A percentile compares a stretch with the other conserved stretches of the same genome.
phyloP scores from a whole-genome alignment of 2,888 invertebrate genomes.

The Atethmia centrago region DNA sequence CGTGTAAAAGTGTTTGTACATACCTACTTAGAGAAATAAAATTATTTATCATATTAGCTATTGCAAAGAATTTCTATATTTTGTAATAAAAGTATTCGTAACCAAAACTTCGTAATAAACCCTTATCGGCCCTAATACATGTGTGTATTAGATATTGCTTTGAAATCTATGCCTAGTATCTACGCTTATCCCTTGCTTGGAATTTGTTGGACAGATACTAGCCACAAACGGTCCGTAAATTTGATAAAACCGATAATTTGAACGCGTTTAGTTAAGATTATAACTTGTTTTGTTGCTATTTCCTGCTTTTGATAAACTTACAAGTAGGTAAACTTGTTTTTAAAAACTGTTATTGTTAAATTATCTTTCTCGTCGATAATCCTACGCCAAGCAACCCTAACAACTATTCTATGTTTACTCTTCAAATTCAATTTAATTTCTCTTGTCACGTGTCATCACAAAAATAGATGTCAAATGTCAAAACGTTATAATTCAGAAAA shows the following conservation, averaged over 20 bases:
- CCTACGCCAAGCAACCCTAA: conserved; percentile 6
- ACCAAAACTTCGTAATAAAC: conserved; percentile 24
- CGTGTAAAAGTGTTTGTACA: no score
- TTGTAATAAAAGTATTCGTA: conserved; percentile 36
- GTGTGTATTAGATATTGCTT: conserved; percentile 50
- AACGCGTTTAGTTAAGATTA: conserved; percentile 41
- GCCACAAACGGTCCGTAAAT: conserved; percentile 12
- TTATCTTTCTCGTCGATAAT: not conserved
- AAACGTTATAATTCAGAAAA: conserved; percentile 54
- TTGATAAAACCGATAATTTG: conserved; percentile 40
- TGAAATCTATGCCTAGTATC: conserved; percentile 40
- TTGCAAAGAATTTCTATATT: conserved; percentile 44
- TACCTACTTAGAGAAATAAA: no score
- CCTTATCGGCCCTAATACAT: conserved; percentile 47
- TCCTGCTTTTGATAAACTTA: conserved; percentile 13
- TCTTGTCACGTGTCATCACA: conserved; percentile 46
- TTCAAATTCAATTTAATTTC: conserved; percentile 11
- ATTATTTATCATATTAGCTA: no score
- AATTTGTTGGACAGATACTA: conserved; percentile 34
- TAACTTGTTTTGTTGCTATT: conserved; percentile 19
- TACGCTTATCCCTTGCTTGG: conserved; percentile 34
- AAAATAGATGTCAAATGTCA: conserved; percentile 59
- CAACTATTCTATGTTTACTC: not conserved
- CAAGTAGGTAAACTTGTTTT: not conserved
- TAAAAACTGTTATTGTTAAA: not conserved